Evolutionary conservation across 2,113 vertebrate genomes (phyloP).

Genomic region (Mesocricetus auratus): DNA sequence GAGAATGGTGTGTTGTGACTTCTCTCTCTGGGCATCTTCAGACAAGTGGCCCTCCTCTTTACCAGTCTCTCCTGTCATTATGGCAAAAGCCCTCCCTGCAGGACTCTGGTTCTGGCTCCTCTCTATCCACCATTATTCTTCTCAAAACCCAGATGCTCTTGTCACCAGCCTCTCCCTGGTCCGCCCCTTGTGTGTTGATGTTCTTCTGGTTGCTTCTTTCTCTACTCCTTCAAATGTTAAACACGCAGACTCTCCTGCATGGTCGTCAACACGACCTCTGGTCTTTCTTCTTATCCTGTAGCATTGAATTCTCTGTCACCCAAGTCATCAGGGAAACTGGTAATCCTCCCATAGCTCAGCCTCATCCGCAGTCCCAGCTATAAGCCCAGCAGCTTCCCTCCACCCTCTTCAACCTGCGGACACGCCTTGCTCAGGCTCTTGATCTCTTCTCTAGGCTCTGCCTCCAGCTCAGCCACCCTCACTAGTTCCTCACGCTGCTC

Average conservation of each 20-base stretch:
- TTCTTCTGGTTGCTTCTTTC: neutral
- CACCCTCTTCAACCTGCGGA: neutral
- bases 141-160: conserved; percentile 1
- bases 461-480: neutral
- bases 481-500: neutral
- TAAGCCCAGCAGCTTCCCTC: neutral
- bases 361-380: neutral
- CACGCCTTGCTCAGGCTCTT: neutral
- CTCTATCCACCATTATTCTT: neutral
- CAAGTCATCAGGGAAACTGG: neutral
- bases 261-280: neutral
- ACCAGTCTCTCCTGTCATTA: neutral
- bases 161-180: neutral
- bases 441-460: no score
- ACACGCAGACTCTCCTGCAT: neutral
- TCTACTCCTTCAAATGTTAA: neutral
- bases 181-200: neutral
- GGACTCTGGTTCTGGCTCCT: conserved; percentile 3
- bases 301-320: neutral
- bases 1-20: conserved; percentile 5
- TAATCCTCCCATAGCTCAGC: neutral
- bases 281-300: conserved; percentile 14
- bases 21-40: conserved; percentile 27
- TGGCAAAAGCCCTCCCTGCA: neutral
- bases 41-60: neutral